Evolutionary conservation across 2,888 invertebrate genomes (phyloP).

Genomic region (Trichogramma evanescens): DNA sequence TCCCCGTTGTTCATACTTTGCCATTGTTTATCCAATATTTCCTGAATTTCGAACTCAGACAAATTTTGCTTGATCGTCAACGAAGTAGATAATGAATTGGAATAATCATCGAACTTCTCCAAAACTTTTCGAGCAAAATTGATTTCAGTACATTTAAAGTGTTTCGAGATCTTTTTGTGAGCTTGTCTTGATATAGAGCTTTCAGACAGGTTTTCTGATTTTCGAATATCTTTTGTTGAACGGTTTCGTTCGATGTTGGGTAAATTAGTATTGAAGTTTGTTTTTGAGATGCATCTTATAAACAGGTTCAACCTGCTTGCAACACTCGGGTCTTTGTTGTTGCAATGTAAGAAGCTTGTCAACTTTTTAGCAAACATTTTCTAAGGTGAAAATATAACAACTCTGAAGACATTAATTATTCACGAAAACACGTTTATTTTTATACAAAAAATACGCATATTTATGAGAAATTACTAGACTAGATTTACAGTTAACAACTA

Average conservation of each 20-base stretch:
- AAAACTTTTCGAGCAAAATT: constrained; percentile 47
- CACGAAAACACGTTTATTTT: too few species aligned
- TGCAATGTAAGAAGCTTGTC: background rate
- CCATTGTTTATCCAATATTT: constrained; percentile 25
- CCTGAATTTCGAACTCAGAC: constrained; percentile 35
- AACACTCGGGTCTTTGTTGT: background rate
- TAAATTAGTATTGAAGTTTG: background rate
- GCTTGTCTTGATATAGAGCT: background rate
- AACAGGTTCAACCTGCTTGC: constrained; percentile 2
- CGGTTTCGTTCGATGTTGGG: too few species aligned
- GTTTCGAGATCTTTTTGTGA: background rate
- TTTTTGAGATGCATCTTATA: background rate
- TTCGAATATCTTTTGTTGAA: too few species aligned
- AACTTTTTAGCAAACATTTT: constrained; percentile 7
- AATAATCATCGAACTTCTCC: constrained; percentile 25
- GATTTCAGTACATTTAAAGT: constrained; percentile 40
- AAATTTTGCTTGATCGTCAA: constrained; percentile 11
- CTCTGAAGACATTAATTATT: too few species aligned
- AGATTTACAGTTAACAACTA: too few species aligned
- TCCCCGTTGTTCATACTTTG: constrained; percentile 42
- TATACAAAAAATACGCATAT: too few species aligned
- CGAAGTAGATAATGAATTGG: constrained; percentile 8
- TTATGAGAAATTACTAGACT: too few species aligned
- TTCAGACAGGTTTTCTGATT: too few species aligned
- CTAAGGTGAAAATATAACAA: too few species aligned